phyloP scores from a whole-genome alignment of 2,113 vertebrate genomes.

The Crotalus tigris region DNA sequence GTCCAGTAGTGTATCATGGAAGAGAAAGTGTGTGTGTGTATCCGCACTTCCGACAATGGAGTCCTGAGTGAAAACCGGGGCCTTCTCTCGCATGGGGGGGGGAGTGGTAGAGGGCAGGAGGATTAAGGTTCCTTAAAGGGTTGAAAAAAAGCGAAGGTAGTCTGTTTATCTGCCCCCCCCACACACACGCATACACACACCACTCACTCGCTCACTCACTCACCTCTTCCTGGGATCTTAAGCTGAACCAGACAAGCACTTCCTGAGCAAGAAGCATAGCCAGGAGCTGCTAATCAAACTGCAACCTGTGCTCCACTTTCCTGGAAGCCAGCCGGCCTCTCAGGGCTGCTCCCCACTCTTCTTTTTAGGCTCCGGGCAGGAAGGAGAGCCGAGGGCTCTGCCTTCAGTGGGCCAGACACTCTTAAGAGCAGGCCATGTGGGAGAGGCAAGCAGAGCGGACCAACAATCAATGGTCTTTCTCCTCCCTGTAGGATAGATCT shows the following conservation, averaged over 20 bases:
- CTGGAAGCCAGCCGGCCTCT: not conserved
- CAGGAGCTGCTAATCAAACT: not conserved
- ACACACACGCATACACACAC: too few relatives aligned
- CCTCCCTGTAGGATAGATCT: constrained; percentile 89
- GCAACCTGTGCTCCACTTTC: not conserved
- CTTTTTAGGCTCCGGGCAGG: not conserved
- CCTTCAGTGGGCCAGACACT: not conserved
- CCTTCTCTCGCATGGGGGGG: not conserved
- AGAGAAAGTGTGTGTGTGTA: not conserved
- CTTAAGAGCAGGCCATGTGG: too few relatives aligned
- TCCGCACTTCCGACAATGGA: not conserved
- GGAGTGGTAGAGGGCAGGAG: not conserved
- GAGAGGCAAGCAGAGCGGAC: not conserved
- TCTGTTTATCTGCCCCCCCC: not conserved
- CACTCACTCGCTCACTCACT: too few relatives aligned
- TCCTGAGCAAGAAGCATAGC: not conserved
- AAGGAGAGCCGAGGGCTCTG: not conserved
- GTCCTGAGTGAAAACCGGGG: not conserved
- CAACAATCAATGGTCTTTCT: not conserved
- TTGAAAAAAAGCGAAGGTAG: not conserved
- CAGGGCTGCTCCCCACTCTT: not conserved
- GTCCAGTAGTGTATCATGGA: not conserved
- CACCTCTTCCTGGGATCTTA: not conserved
- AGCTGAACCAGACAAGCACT: not conserved
- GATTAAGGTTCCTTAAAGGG: not conserved